Base-by-base conservation (phyloP, 2,113 vertebrate species). In the Promerops cafer region DNA sequence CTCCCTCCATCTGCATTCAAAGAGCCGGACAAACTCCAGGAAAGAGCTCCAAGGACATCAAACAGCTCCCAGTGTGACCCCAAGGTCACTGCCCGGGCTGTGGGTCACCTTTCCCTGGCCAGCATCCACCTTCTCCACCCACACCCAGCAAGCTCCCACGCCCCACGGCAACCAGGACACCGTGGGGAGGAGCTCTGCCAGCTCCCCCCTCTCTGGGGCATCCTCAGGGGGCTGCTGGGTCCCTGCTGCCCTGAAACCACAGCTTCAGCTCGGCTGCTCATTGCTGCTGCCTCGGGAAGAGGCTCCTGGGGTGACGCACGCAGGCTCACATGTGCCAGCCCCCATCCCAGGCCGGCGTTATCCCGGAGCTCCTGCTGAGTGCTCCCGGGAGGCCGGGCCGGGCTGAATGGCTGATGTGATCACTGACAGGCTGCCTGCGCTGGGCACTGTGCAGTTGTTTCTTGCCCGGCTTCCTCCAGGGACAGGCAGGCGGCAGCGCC, bases 101-200 rank as follows among this genome's bases (percentile, higher is more conserved):
- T 37, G 39, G 52, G 40, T 59, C 33, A 42, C 40, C 27, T 23
- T 76, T 72, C 31, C 39, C 20, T 4, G 33, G 39, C 37, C 59
- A 65, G 49, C 37, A 57, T 6, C 47, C 47, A 23, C 16, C 6
- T 2, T 31, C 39, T 79, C 40, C 33, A 54, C 22, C 33, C 35
- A 27, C n/a, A 33, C 9, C 26, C 53, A 12, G n/a, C 27, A 13
- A 65, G 18, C 13, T 45, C 65, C 39, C 0, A 0, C 5, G n/a
- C 2, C 30, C 50, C 3, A 0, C 2, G 1, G 16, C 23, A n/a
- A 1, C 13, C n/a, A 20, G 52, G 11, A 28, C 26, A 13, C 16
- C 2, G 10, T 13, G 52, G n/a, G 42, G 27, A 1, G 3, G 28
- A 75, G 24, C 50, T 12, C 33, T 83, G 33, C 11, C 61, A 35